Percentiles rank a stretch among this genome's conserved stretches.
Conservation (phyloP, 2,797 vertebrate species). For the Momotus momota region DNA sequence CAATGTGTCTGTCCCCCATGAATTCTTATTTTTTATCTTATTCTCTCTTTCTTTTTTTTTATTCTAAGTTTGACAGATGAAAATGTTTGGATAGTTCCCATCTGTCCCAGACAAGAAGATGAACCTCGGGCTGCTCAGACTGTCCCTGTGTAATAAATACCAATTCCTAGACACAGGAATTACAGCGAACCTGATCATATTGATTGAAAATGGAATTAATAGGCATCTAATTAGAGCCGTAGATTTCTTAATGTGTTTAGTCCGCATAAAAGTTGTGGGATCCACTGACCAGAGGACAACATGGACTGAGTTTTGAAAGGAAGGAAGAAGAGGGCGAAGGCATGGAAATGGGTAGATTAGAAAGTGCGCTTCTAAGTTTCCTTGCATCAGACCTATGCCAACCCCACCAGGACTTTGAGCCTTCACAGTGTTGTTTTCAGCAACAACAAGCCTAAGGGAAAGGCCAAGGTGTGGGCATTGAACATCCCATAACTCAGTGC, state of each 20-base stretch:
- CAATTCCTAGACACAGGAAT: not conserved
- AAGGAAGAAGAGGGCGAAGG: not conserved
- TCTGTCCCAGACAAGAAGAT: not conserved
- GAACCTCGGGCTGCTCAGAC: not conserved
- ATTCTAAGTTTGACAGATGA: not conserved
- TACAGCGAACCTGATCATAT: not conserved
- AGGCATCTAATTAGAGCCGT: not conserved
- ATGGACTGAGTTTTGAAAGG: not conserved
- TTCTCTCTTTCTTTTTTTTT: not conserved
- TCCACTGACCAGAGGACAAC: not conserved
- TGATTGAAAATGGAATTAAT: not conserved
- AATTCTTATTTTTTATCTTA: not conserved
- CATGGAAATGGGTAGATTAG: fast-evolving
- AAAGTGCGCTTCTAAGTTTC: not conserved
- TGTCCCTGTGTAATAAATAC: not conserved
- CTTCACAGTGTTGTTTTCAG: not conserved
- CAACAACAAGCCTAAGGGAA: not conserved
- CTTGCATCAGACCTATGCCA: not conserved
- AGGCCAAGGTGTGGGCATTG: not conserved
- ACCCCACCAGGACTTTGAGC: not conserved
- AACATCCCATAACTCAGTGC: fast-evolving
- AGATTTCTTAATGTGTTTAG: not conserved
- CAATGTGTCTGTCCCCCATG: not conserved
- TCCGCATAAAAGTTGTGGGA: not conserved
- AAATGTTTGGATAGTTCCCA: not conserved